phyloP scores from a whole-genome alignment of 2,888 invertebrate genomes.

The Drosophila anomalata region DNA sequence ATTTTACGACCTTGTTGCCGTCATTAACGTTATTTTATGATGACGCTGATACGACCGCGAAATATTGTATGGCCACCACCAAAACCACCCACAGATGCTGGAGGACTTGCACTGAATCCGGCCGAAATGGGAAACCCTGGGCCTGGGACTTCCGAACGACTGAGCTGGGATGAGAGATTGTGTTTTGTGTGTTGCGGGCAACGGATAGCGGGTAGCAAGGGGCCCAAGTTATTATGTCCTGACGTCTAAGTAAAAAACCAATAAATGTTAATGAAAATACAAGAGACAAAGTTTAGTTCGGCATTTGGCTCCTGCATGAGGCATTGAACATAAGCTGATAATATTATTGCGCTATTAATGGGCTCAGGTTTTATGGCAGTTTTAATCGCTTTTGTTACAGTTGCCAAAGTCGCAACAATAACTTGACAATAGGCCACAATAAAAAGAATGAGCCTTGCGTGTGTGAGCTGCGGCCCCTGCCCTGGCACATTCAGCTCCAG shows the following conservation, averaged over 20 bases:
- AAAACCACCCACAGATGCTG: conserved; percentile 24
- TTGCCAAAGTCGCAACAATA: conserved; percentile 74
- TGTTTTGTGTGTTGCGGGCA: neutral
- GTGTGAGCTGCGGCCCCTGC: conserved; percentile 17
- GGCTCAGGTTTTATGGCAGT: conserved; percentile 79
- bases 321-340: conserved; percentile 78
- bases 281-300: conserved; percentile 76
- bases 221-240: conserved; percentile 62
- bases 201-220: neutral
- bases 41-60: conserved; percentile 77
- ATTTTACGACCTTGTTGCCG: conserved; percentile 80
- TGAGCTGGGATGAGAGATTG: conserved; percentile 2
- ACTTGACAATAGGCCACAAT: conserved; percentile 66
- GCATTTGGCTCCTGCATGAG: conserved; percentile 46
- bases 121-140: conserved; percentile 3
- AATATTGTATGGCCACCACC: conserved; percentile 61
- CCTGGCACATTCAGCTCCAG: neutral
- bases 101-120: conserved; percentile 48
- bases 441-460: conserved; percentile 63
- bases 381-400: conserved; percentile 81
- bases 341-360: conserved; percentile 80
- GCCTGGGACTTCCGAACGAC: conserved; percentile 1
- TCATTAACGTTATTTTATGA: conserved; percentile 81
- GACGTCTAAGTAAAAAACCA: conserved; percentile 74
- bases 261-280: conserved; percentile 81